phyloP scores from a whole-genome alignment of 2,113 vertebrate species.

The Arothron firmamentum region DNA sequence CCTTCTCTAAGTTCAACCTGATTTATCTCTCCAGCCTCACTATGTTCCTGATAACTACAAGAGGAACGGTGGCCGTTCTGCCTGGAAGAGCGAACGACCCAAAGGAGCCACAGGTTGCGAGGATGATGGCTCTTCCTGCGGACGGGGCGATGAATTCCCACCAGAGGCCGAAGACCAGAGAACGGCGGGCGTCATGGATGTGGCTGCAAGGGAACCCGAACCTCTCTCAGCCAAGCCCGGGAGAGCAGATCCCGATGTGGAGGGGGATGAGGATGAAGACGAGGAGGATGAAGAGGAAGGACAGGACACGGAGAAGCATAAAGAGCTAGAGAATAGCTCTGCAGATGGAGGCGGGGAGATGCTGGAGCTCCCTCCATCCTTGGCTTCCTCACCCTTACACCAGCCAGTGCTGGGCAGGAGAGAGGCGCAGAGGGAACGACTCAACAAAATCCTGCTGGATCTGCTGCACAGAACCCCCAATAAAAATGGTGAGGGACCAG shows the following conservation, averaged over 20 bases:
- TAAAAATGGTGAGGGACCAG: slow-evolving; percentile 87
- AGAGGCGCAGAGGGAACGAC: slow-evolving; percentile 85
- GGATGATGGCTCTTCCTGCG: slow-evolving; percentile 67
- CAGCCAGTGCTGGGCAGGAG: slow-evolving; percentile 77
- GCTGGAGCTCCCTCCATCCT: slow-evolving; percentile 61
- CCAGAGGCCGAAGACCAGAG: slow-evolving; percentile 46
- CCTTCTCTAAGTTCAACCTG: slow-evolving; percentile 1
- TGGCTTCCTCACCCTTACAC: slow-evolving; percentile 68
- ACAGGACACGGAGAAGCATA: slow-evolving; percentile 66
- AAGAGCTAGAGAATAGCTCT: slow-evolving; percentile 69
- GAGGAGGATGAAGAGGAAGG: slow-evolving; percentile 69
- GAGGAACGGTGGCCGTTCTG: slow-evolving; percentile 92
- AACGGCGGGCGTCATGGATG: slow-evolving; percentile 58
- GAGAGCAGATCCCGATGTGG: slow-evolving; percentile 64
- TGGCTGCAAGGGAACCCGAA: slow-evolving; percentile 44
- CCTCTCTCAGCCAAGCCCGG: slow-evolving; percentile 38
- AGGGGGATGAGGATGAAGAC: slow-evolving; percentile 63
- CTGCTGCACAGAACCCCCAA: slow-evolving; percentile 91
- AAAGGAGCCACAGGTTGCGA: slow-evolving; percentile 74
- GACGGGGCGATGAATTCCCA: slow-evolving; percentile 61
- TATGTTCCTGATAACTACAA: slow-evolving; percentile 99
- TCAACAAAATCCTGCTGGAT: slow-evolving; percentile 91
- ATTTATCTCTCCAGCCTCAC: slow-evolving; percentile 81
- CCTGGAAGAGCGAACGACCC: slow-evolving; percentile 91
- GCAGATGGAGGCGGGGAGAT: slow-evolving; percentile 63